Conservation (phyloP, 2,797 vertebrate species). For the Alca torda region DNA sequence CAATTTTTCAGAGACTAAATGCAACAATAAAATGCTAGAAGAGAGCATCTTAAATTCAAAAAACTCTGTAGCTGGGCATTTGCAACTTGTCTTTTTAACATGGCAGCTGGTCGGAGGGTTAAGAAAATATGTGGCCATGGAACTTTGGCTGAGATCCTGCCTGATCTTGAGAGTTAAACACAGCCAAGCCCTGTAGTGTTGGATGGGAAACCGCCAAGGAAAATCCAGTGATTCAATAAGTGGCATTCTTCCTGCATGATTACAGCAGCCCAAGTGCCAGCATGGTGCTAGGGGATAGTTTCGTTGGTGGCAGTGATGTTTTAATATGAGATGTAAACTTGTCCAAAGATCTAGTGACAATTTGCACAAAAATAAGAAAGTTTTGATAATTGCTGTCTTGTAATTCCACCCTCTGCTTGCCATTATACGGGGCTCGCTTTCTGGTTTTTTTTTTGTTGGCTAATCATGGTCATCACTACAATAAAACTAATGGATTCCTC, state of each 20-base stretch:
- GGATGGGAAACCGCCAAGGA: slow-evolving; percentile 56
- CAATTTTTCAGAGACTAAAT: not conserved
- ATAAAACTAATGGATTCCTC: not conserved
- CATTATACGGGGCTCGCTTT: not conserved
- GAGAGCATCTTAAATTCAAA: not conserved
- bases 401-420: not conserved
- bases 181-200: slow-evolving; percentile 59
- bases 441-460: not conserved
- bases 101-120: slow-evolving; percentile 36
- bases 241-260: slow-evolving; percentile 34
- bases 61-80: not conserved
- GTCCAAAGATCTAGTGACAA: not conserved
- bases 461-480: not conserved
- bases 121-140: slow-evolving; percentile 60
- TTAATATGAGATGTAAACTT: not conserved
- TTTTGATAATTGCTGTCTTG: not conserved
- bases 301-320: slow-evolving; percentile 23
- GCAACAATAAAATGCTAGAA: not conserved
- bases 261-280: slow-evolving; percentile 33
- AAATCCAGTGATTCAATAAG: slow-evolving; percentile 57
- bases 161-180: slow-evolving; percentile 38
- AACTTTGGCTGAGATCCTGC: slow-evolving; percentile 57
- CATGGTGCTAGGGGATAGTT: not conserved
- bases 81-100: slow-evolving; percentile 33
- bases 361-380: not conserved